A percentile compares a stretch with the other conserved stretches of the same genome.
phyloP scores from a whole-genome alignment of 2,113 vertebrate genomes.

The Gavia stellata region DNA sequence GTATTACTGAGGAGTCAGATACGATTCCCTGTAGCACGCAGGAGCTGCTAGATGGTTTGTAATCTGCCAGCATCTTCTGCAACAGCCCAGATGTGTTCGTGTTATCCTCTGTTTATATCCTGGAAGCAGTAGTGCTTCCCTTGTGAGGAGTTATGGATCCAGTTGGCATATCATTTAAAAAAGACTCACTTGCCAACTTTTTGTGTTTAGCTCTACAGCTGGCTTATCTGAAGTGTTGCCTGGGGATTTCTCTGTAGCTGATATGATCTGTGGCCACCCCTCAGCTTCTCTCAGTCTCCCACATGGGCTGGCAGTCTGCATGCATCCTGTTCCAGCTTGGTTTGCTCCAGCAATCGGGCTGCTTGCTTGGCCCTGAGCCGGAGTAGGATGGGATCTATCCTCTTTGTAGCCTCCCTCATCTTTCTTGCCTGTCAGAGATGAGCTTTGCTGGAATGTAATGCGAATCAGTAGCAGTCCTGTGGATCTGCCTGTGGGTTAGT shows the following conservation, averaged over 20 bases:
- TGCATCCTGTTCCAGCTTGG: neutral
- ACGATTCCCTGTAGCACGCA: neutral
- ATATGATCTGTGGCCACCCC: neutral
- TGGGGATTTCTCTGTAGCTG: neutral
- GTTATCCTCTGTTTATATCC: neutral
- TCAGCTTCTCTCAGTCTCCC: neutral
- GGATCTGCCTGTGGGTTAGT: neutral
- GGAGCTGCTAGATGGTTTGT: neutral
- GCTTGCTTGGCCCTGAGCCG: neutral
- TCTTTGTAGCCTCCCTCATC: neutral
- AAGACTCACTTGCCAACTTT: neutral
- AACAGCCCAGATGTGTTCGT: neutral
- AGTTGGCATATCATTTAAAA: neutral
- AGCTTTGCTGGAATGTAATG: neutral
- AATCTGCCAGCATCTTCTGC: neutral
- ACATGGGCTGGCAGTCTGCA: neutral
- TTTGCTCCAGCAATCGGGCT: neutral
- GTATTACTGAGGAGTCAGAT: neutral
- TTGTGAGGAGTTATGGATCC: neutral
- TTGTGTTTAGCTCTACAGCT: neutral
- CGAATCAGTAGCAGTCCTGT: neutral
- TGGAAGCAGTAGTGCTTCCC: neutral
- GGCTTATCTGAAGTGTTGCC: neutral
- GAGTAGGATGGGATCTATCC: neutral
- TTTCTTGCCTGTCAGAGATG: neutral